Conservation (phyloP, 2,113 vertebrate genomes). For the Leucosticte australis region DNA sequence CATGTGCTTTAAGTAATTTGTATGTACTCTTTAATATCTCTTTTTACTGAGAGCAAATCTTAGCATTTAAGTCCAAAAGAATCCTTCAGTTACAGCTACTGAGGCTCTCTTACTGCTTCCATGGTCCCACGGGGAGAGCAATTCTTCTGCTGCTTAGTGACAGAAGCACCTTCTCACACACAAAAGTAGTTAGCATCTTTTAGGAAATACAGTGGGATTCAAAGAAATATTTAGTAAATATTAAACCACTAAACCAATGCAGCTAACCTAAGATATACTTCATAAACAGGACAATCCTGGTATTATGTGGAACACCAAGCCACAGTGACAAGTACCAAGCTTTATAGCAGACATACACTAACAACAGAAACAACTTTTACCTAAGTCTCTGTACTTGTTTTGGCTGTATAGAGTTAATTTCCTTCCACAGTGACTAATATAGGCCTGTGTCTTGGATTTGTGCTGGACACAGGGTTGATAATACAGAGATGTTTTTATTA, state of each 20-base stretch:
- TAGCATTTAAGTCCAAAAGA: not conserved
- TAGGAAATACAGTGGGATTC: not conserved
- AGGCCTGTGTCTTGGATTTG: not conserved
- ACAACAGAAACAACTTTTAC: not conserved
- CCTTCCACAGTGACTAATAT: accelerated
- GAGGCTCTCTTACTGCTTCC: not conserved
- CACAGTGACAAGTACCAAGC: not conserved
- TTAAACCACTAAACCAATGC: not conserved
- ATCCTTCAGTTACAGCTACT: not conserved
- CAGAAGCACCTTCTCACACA: not conserved
- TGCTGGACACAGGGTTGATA: not conserved
- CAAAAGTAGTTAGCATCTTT: not conserved
- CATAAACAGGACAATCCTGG: not conserved
- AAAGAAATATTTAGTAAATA: not conserved
- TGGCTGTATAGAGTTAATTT: not conserved
- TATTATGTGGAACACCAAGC: not conserved
- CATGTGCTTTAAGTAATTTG: not conserved
- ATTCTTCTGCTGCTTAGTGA: not conserved
- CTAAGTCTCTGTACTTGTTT: not conserved
- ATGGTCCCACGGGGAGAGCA: not conserved
- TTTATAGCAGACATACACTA: not conserved
- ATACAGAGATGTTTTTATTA: too few species aligned
- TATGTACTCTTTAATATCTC: not conserved
- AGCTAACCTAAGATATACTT: not conserved
- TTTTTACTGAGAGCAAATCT: not conserved